Percentiles rank a stretch among this genome's conserved stretches.
Conservation (phyloP, 2,888 invertebrate genomes). For the Perizoma affinitatum region DNA sequence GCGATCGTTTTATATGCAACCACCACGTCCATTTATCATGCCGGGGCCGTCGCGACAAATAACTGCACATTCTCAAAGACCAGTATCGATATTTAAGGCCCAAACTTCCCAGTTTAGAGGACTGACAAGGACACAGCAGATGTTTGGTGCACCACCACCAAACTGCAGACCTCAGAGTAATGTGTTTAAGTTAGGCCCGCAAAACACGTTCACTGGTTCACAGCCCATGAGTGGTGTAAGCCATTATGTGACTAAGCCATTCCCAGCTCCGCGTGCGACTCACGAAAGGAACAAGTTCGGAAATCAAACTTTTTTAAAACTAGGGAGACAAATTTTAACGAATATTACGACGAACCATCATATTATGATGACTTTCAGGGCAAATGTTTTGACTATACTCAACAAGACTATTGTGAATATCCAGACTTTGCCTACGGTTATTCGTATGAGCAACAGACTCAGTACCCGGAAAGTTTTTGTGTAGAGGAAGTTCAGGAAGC, state of each 20-base stretch:
- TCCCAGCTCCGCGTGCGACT: not conserved
- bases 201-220: not conserved
- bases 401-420: no score
- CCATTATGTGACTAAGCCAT: not conserved
- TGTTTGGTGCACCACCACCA: not conserved
- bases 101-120: not conserved
- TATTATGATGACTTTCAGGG: no score
- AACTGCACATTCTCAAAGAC: not conserved
- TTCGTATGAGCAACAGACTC: no score
- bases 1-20: not conserved
- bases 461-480: no score
- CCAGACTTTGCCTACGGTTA: no score
- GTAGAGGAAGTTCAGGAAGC: no score
- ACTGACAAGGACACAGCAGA: not conserved
- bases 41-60: not conserved
- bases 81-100: not conserved
- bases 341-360: conserved; percentile 8
- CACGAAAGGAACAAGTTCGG: conserved; percentile 23
- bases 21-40: not conserved
- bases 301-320: conserved; percentile 39
- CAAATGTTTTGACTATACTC: no score
- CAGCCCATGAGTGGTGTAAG: not conserved
- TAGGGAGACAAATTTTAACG: conserved; percentile 35
- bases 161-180: no score
- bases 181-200: not conserved